Percentiles rank a stretch among this genome's conserved stretches.
These are phyloP conservation scores for Lepidochitona cinerea DNA, from an alignment of 2,888 invertebrate species.

Conservation along the genomic window DNA sequence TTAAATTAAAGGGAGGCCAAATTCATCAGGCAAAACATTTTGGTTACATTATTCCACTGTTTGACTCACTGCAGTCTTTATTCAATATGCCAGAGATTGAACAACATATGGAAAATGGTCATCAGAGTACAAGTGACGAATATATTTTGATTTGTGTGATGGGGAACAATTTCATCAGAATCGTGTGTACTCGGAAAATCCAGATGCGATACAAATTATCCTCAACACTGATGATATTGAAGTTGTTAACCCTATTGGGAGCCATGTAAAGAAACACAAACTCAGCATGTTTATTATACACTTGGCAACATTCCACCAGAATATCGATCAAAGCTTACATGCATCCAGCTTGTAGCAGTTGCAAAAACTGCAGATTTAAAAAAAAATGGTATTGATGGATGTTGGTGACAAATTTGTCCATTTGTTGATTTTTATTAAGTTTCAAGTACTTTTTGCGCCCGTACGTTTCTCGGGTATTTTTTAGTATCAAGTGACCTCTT, in stretches of 20 bases:
- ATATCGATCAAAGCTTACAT: neutral
- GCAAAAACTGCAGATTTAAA: slow-evolving; percentile 9
- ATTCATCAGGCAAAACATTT: neutral
- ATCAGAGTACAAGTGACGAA: neutral
- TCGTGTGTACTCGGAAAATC: neutral
- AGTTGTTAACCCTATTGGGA: slow-evolving; percentile 10
- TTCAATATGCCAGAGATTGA: neutral
- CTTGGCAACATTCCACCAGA: slow-evolving; percentile 10
- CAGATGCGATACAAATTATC: slow-evolving; percentile 5
- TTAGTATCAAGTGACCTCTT: no score
- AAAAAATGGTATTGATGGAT: neutral
- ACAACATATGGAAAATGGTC: neutral
- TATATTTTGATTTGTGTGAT: slow-evolving; percentile 12
- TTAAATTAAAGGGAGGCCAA: no score
- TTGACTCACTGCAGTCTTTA: neutral
- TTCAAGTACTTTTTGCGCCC: no score
- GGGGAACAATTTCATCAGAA: slow-evolving; percentile 4
- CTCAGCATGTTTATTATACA: no score
- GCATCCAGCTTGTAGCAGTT: slow-evolving; percentile 9
- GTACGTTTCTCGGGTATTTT: no score
- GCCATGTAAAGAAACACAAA: neutral
- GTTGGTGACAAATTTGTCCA: no score
- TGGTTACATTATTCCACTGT: neutral
- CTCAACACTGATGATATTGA: slow-evolving; percentile 12
- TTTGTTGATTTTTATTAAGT: no score